Base-by-base conservation (phyloP, 2,888 invertebrate species). In the Phrixothrix hirtus region DNA sequence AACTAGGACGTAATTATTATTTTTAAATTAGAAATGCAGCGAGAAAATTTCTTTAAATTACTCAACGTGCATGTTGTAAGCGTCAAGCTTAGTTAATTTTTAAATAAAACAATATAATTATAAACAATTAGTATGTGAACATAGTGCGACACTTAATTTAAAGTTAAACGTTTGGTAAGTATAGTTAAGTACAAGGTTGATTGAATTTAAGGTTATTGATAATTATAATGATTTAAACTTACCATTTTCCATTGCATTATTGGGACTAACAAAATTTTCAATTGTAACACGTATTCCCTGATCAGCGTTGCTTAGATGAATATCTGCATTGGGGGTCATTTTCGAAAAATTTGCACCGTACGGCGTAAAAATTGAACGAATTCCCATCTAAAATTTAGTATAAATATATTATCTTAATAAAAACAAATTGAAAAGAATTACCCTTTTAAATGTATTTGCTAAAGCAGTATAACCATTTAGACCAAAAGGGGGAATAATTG, bases 281-380 rank as follows among this genome's bases (percentile, higher is more conserved):
- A 92, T 89, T 66, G 86, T 87, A 10, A 92, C 88, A 42, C 89
- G 89, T 55, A 92, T 88, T 11, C 87, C 86, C 75, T 92, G 92
- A 73, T 92, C 90, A 63, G 92, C 85, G 73, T 90, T 90, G 46
- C 88, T 84, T 25, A 89, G 90, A 68, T 89, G 92, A 49, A 90
- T 83, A 27, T 86, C 84, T n/a, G 81, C 75, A 67, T 89, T 87
- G 12, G 80, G 79, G 17, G 91, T 90, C 90, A 92, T 89, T 48
- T 84, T 84, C 11, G 85, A 81, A 68, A 92, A 86, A 76, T 92
- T 88, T 1, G 87, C 86, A 55, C 85, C 84, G 50, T 87, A 80
- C 1, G 91, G 90, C 73, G 92, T 89, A 70, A 92, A 92, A 34
- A 90, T 86, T 67, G 88, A 85, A 58, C 82, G 78, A 57, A 91